A percentile compares a stretch with the other conserved stretches of the same genome.
Conservation (phyloP, 1,140 invertebrate genomes). For the Pogonus chalceus region DNA sequence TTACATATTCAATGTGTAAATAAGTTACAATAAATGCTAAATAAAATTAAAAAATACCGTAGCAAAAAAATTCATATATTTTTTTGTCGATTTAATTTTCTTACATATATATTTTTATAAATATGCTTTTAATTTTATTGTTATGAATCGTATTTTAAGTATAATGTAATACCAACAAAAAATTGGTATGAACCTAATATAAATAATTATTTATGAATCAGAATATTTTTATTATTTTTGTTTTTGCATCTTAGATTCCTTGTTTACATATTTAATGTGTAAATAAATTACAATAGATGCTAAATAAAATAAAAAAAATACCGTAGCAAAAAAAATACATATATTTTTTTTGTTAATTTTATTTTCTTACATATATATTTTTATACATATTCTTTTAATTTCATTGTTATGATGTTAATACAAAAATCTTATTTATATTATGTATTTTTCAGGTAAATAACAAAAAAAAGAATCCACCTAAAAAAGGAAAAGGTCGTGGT, state of each 20-base stretch:
- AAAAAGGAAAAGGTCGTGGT: constrained; percentile 14
- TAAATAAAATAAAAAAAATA: background rate
- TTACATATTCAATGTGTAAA: background rate
- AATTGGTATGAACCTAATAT: background rate
- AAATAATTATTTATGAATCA: background rate
- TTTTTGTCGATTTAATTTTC: too few relatives aligned
- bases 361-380: too few relatives aligned
- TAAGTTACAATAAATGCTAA: background rate
- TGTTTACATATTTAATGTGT: background rate
- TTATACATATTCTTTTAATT: too few relatives aligned
- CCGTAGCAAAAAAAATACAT: too few relatives aligned
- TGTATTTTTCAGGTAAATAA: background rate
- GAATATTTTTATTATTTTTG: too few relatives aligned
- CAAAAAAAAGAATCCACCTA: constrained; percentile 3
- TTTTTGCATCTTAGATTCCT: background rate
- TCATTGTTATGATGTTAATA: too few relatives aligned
- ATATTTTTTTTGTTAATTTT: too few relatives aligned
- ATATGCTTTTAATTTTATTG: too few relatives aligned
- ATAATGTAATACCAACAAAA: background rate
- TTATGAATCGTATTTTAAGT: too few relatives aligned
- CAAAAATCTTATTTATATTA: too few relatives aligned
- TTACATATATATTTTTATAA: too few relatives aligned
- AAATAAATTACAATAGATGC: background rate
- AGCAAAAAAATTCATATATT: too few relatives aligned
- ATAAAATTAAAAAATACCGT: background rate